Conservation (phyloP, 1,140 invertebrate genomes). For the Ostrea edulis region DNA sequence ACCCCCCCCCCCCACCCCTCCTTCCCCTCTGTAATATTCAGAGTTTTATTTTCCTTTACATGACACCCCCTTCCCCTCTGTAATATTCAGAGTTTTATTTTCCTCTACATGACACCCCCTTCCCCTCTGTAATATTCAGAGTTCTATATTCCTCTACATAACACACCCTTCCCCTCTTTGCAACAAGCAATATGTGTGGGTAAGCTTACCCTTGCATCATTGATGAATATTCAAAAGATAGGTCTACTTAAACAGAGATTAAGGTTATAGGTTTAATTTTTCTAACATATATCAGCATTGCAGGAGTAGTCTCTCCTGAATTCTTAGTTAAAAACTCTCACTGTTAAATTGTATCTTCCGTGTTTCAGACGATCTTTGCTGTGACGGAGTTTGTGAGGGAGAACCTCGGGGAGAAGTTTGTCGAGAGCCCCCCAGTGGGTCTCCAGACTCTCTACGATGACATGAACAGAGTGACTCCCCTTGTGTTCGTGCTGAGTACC, state of each 20-base stretch:
- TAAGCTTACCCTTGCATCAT: no score
- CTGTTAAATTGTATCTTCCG: background rate
- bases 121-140: background rate
- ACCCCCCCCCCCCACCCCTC: no score
- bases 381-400: conserved; percentile 88
- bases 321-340: background rate
- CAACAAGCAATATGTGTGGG: no score
- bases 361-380: conserved; percentile 85
- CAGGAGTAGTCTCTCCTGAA: background rate
- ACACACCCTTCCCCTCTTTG: no score
- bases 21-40: background rate
- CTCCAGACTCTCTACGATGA: conserved; percentile 85
- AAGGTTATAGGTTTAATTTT: background rate
- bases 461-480: conserved; percentile 77
- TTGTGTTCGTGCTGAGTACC: conserved; percentile 79
- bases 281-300: background rate
- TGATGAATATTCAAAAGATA: no score
- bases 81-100: background rate
- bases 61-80: no score
- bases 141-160: no score
- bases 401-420: conserved; percentile 88
- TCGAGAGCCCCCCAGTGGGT: conserved; percentile 87
- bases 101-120: no score
- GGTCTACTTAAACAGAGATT: no score
- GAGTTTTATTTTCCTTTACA: no score